phyloP scores from a whole-genome alignment of 2,797 vertebrate genomes.

The Coccyzus lansbergi region DNA sequence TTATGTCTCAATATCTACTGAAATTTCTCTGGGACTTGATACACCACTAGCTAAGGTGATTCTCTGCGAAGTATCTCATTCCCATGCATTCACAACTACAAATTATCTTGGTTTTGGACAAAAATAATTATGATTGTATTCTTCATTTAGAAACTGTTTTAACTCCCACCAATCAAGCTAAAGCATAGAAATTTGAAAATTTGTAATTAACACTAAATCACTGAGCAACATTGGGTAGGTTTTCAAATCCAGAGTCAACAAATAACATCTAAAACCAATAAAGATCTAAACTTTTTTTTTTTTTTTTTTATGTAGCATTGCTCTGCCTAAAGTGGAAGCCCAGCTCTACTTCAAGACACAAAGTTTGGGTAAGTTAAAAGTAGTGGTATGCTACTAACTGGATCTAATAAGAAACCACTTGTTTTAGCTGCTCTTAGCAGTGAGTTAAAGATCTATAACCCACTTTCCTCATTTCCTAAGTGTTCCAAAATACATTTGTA shows the following conservation, averaged over 20 bases:
- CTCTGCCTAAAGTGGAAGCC: neutral
- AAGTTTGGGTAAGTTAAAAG: conserved; percentile 1
- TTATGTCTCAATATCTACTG: conserved; percentile 57
- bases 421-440: neutral
- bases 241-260: neutral
- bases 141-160: neutral
- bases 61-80: conserved; percentile 35
- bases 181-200: neutral
- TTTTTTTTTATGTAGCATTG: neutral
- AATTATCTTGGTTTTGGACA: neutral
- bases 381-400: neutral
- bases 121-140: neutral
- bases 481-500: neutral
- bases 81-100: neutral
- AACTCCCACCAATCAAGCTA: neutral
- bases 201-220: neutral
- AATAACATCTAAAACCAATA: neutral
- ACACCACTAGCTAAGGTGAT: conserved; percentile 30
- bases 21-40: conserved; percentile 28
- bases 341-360: neutral
- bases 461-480: conserved; percentile 32
- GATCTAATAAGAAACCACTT: neutral
- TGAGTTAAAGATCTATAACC: conserved; percentile 26
- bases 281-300: neutral
- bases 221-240: neutral